Percentiles rank a stretch among this genome's conserved stretches.
These are phyloP conservation scores for Erebia ligea DNA, from an alignment of 2,888 invertebrate species.

Conservation along the genomic window DNA sequence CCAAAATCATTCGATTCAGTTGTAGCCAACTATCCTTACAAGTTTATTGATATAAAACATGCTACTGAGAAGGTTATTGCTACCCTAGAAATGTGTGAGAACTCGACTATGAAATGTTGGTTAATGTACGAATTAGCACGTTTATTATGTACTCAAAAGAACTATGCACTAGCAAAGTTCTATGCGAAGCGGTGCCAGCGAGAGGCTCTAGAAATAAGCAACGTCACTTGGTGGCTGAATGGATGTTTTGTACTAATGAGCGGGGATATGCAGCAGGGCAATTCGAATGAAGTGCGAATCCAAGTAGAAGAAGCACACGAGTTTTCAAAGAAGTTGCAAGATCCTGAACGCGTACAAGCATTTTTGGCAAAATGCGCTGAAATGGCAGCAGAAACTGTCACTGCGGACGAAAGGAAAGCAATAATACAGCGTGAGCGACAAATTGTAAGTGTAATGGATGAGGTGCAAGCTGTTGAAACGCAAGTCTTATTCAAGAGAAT, in stretches of 20 bases:
- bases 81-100: constrained; percentile 75
- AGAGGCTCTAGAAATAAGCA: constrained; percentile 68
- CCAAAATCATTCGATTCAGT: constrained; percentile 77
- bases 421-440: constrained; percentile 64
- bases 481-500: constrained; percentile 71
- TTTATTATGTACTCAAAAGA: constrained; percentile 70
- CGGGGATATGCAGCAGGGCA: constrained; percentile 77
- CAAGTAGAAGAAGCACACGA: constrained; percentile 73
- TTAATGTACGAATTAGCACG: constrained; percentile 73
- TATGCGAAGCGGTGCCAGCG: constrained; percentile 75
- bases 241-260: constrained; percentile 73
- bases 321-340: constrained; percentile 68
- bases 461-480: constrained; percentile 60
- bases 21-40: constrained; percentile 73
- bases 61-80: constrained; percentile 64
- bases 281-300: constrained; percentile 72
- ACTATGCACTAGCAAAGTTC: constrained; percentile 73
- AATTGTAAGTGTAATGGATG: constrained; percentile 65
- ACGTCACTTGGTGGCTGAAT: constrained; percentile 73
- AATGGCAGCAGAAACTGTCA: constrained; percentile 62
- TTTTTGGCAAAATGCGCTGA: constrained; percentile 70
- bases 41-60: constrained; percentile 69
- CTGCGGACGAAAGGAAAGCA: constrained; percentile 70
- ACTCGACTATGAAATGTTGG: constrained; percentile 76
- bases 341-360: constrained; percentile 69